A percentile compares a stretch with the other conserved stretches of the same genome.
Evolutionary conservation across 2,113 vertebrate species (phyloP).

Genomic region (Dromiciops gliroides): DNA sequence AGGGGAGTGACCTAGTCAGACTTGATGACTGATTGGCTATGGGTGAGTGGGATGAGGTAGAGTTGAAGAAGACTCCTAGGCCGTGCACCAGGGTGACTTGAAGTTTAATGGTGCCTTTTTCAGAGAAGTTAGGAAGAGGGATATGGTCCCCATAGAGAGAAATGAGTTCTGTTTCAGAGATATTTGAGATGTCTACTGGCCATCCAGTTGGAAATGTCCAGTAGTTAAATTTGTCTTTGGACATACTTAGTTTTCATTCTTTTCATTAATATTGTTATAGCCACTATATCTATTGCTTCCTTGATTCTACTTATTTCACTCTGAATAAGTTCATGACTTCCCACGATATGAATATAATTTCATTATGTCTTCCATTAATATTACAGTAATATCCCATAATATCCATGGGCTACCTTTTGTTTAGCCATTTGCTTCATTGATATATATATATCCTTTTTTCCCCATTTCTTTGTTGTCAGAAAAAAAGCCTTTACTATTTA

Average conservation of each 20-base stretch:
- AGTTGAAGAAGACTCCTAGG: not conserved
- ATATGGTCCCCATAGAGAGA: not conserved
- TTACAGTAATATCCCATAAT: not conserved
- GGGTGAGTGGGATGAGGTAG: not conserved
- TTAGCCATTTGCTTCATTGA: not conserved
- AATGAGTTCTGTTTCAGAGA: not conserved
- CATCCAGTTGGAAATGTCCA: not conserved
- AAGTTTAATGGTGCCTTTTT: not conserved
- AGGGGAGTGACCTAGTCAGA: not conserved
- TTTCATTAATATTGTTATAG: not conserved
- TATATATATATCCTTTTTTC: not conserved
- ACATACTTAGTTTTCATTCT: not conserved
- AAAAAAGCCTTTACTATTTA: not conserved
- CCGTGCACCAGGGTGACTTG: not conserved
- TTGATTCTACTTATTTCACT: not conserved
- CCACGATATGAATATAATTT: not conserved
- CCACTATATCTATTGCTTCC: no score
- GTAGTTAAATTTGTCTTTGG: not conserved
- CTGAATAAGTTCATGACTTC: not conserved
- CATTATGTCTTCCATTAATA: not conserved
- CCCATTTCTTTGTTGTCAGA: not conserved
- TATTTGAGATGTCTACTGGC: not conserved
- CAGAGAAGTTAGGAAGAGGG: not conserved
- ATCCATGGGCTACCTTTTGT: not conserved
- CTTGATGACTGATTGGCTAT: not conserved